Percentiles rank a stretch among this genome's conserved stretches.
Evolutionary conservation across 2,113 vertebrate species (phyloP).

Genomic region (Cavia aperea): DNA sequence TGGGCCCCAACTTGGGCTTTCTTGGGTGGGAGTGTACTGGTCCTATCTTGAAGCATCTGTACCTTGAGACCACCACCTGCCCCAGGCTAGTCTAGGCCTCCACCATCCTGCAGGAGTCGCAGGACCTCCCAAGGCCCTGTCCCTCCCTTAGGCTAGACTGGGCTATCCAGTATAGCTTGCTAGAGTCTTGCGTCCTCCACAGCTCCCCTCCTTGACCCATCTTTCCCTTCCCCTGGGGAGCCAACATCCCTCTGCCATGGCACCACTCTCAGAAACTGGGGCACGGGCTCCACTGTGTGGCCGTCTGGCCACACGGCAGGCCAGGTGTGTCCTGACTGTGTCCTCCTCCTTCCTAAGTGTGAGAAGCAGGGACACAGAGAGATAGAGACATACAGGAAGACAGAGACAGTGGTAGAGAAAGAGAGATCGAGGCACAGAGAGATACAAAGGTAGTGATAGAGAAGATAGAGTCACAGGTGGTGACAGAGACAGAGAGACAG

Average conservation of each 20-base stretch:
- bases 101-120: background rate
- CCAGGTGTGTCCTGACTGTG: background rate
- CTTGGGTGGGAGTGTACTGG: no score
- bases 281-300: background rate
- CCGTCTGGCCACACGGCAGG: background rate
- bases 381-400: background rate
- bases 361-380: background rate
- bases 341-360: no score
- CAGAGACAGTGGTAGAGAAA: background rate
- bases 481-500: background rate
- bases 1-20: background rate
- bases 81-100: background rate
- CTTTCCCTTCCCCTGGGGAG: background rate
- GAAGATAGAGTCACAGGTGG: background rate
- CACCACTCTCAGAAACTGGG: background rate
- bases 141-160: background rate
- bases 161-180: background rate
- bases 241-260: fast-evolving
- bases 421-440: background rate
- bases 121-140: background rate
- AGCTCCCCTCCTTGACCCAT: background rate
- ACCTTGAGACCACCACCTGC: fast-evolving
- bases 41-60: background rate
- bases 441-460: background rate
- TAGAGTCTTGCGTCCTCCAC: background rate